phyloP scores from a whole-genome alignment of 2,113 vertebrate genomes.

The Muscicapa adusta region DNA sequence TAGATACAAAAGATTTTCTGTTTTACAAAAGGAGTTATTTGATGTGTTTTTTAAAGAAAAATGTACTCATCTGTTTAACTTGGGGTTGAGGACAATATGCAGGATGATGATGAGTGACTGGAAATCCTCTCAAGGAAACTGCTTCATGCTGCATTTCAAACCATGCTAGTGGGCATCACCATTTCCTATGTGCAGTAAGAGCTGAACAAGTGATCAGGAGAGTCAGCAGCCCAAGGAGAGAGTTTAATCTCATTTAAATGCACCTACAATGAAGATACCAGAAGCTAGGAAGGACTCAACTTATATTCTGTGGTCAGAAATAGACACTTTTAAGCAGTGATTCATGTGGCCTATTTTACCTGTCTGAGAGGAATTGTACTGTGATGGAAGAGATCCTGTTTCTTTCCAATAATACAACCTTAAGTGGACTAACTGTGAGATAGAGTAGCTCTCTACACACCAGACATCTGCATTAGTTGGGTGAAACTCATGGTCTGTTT shows the following conservation, averaged over 20 bases:
- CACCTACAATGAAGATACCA: background rate
- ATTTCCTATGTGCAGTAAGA: background rate
- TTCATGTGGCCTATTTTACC: constrained; percentile 7
- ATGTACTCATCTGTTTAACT: background rate
- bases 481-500: background rate
- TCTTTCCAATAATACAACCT: background rate
- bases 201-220: background rate
- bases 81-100: background rate
- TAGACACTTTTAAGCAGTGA: background rate
- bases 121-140: background rate
- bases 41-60: background rate
- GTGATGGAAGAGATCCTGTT: background rate
- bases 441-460: background rate
- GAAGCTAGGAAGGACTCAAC: background rate
- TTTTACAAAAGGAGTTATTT: background rate
- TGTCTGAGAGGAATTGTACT: background rate
- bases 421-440: background rate
- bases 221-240: background rate
- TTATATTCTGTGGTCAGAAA: background rate
- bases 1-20: background rate
- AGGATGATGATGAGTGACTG: background rate
- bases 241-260: background rate
- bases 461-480: background rate
- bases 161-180: background rate
- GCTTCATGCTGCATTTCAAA: background rate